Evolutionary conservation across 2,888 invertebrate genomes (phyloP).

Genomic region (Melinaea menophilus): DNA sequence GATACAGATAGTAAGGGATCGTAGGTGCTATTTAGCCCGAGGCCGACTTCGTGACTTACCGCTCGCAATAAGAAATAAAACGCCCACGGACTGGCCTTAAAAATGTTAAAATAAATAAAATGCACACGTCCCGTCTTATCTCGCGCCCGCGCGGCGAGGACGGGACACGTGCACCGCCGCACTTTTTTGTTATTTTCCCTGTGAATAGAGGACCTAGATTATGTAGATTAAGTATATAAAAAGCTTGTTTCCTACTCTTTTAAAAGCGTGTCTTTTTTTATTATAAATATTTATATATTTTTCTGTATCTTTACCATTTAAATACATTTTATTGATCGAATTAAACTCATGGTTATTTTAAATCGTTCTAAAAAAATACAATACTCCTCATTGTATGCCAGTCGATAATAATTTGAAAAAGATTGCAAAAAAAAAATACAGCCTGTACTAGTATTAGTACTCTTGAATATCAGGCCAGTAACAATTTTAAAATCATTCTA

Average conservation of each 20-base stretch:
- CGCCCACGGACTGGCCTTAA: constrained; percentile 59
- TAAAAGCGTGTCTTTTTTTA: no score
- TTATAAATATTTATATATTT: no score
- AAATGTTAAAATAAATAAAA: constrained; percentile 78
- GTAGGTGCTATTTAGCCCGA: constrained; percentile 75
- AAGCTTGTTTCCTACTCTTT: neutral
- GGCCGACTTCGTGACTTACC: constrained; percentile 75
- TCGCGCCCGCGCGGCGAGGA: constrained; percentile 60
- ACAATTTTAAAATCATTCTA: no score
- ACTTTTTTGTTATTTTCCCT: constrained; percentile 23
- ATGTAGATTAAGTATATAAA: constrained; percentile 21
- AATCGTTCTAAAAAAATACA: no score
- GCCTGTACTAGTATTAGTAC: no score
- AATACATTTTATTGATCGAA: no score
- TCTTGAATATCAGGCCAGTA: no score
- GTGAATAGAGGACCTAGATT: constrained; percentile 25
- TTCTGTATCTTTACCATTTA: no score
- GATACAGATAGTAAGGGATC: constrained; percentile 34
- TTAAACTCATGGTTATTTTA: no score
- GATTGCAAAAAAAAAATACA: no score
- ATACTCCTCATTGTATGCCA: no score
- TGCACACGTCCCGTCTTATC: constrained; percentile 74
- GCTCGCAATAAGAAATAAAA: constrained; percentile 60
- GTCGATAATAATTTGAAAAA: no score
- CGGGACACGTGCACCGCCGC: constrained; percentile 49